A percentile compares a stretch with the other conserved stretches of the same genome.
phyloP scores from a whole-genome alignment of 1,140 invertebrate genomes.

The Drosophila kepulauana region DNA sequence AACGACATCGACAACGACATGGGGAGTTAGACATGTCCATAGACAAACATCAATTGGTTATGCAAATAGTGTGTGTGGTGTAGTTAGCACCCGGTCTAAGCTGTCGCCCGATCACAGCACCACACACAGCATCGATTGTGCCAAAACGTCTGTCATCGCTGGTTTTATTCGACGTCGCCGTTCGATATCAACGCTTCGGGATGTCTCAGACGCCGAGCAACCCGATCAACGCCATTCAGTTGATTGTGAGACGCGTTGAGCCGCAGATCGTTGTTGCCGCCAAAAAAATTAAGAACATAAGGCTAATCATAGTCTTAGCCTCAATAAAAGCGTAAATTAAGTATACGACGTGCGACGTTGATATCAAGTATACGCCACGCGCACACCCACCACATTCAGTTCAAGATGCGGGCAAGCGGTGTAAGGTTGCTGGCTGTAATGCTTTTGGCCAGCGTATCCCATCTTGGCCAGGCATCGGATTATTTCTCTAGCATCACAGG shows the following conservation, averaged over 20 bases:
- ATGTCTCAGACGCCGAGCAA: slow-evolving; percentile 19
- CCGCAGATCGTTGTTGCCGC: slow-evolving; percentile 44
- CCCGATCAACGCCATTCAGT: slow-evolving; percentile 47
- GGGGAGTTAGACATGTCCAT: slow-evolving; percentile 32
- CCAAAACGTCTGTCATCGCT: slow-evolving; percentile 60
- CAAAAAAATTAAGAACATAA: not conserved
- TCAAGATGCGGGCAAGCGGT: slow-evolving; percentile 35
- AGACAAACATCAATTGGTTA: slow-evolving; percentile 46
- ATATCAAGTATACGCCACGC: not conserved
- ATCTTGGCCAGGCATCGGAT: slow-evolving; percentile 84
- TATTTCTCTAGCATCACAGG: slow-evolving; percentile 95
- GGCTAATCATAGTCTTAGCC: slow-evolving; percentile 11
- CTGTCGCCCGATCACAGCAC: slow-evolving; percentile 12
- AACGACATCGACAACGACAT: slow-evolving; percentile 3
- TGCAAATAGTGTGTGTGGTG: slow-evolving; percentile 30
- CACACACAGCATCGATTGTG: slow-evolving; percentile 28
- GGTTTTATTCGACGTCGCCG: slow-evolving; percentile 40
- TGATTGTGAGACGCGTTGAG: slow-evolving; percentile 55
- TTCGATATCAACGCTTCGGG: slow-evolving; percentile 37
- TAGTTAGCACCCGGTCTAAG: slow-evolving; percentile 52
- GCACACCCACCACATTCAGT: not conserved
- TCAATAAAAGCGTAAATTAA: not conserved
- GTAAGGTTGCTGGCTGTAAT: slow-evolving; percentile 33
- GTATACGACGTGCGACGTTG: not conserved
- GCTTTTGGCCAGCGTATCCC: slow-evolving; percentile 36